These are phyloP conservation scores for Trichopoda pennipes DNA, from an alignment of 2,888 invertebrate species.

Conservation along the genomic window DNA sequence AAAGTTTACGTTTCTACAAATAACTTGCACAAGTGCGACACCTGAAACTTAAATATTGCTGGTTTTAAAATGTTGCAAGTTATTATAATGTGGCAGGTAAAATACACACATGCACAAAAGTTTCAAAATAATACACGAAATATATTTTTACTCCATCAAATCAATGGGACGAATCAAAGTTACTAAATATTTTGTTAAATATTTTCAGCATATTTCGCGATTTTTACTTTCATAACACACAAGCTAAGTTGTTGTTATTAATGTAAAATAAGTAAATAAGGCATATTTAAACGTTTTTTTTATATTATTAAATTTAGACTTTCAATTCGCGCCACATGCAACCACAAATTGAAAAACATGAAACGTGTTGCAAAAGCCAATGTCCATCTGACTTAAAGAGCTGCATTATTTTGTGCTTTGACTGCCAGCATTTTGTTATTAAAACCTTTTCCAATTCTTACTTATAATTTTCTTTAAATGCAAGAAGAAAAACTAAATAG, in stretches of 20 bases:
- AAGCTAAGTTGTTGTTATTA: slow-evolving; percentile 11
- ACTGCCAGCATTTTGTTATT: not conserved
- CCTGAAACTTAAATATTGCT: not conserved
- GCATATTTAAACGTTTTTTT: not conserved
- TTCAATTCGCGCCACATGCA: slow-evolving; percentile 36
- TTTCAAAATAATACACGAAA: slow-evolving; percentile 27
- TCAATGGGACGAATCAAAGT: slow-evolving; percentile 22
- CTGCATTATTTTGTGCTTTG: not conserved
- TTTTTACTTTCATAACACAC: slow-evolving; percentile 46
- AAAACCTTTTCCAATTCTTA: not conserved
- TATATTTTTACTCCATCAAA: slow-evolving; percentile 24
- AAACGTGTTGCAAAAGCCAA: slow-evolving; percentile 37
- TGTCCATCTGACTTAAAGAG: slow-evolving; percentile 14
- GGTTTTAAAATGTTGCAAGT: slow-evolving; percentile 19
- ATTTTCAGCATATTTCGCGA: slow-evolving; percentile 43
- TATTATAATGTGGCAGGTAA: slow-evolving; percentile 5
- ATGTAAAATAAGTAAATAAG: not conserved
- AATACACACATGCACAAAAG: not conserved
- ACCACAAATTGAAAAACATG: slow-evolving; percentile 6
- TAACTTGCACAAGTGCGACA: no score
- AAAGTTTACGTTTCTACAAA: no score
- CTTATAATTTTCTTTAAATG: no score
- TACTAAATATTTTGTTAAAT: slow-evolving; percentile 11
- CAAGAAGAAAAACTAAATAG: no score
- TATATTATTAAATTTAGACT: not conserved